These are phyloP conservation scores for Cichlasoma orientale DNA, from an alignment of 2,797 vertebrate species.

Conservation along the genomic window DNA sequence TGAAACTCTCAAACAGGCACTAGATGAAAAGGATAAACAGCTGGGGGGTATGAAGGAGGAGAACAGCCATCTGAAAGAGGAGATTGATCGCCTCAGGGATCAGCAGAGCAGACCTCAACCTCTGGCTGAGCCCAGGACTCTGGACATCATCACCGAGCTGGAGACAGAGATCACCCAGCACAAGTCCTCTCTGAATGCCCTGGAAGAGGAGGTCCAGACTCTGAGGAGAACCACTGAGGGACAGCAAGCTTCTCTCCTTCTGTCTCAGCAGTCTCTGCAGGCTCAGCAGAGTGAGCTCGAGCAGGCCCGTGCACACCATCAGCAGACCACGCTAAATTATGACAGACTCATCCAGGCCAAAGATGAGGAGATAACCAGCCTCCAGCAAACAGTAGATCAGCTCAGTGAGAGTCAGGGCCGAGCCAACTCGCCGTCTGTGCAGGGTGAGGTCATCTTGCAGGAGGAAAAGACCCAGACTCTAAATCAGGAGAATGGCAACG, in stretches of 20 bases:
- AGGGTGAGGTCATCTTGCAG: conserved; percentile 86
- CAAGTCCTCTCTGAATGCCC: conserved; percentile 79
- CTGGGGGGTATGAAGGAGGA: conserved; percentile 96
- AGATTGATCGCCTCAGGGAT: conserved; percentile 91
- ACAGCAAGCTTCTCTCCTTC: conserved; percentile 81
- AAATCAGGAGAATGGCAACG: conserved; percentile 90
- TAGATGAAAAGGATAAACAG: conserved; percentile 92
- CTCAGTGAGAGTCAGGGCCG: conserved; percentile 79
- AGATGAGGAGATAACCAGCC: conserved; percentile 88
- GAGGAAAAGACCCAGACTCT: conserved; percentile 90
- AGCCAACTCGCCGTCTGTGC: conserved; percentile 66
- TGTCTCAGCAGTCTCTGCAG: conserved; percentile 87
- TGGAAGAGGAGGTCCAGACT: conserved; percentile 86
- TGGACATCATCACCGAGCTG: conserved; percentile 91
- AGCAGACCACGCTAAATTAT: conserved; percentile 88
- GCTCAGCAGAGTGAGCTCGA: conserved; percentile 88
- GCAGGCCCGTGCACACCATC: conserved; percentile 84
- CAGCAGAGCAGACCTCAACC: conserved; percentile 87
- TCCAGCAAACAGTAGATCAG: conserved; percentile 85
- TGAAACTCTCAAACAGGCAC: conserved; percentile 78
- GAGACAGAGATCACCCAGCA: conserved; percentile 91
- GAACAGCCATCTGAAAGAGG: conserved; percentile 96
- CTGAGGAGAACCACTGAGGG: conserved; percentile 86
- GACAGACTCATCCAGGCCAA: conserved; percentile 86
- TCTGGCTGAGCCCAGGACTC: conserved; percentile 86